These are phyloP conservation scores for Athalia cordata DNA, from an alignment of 2,888 invertebrate genomes.

Conservation along the genomic window DNA sequence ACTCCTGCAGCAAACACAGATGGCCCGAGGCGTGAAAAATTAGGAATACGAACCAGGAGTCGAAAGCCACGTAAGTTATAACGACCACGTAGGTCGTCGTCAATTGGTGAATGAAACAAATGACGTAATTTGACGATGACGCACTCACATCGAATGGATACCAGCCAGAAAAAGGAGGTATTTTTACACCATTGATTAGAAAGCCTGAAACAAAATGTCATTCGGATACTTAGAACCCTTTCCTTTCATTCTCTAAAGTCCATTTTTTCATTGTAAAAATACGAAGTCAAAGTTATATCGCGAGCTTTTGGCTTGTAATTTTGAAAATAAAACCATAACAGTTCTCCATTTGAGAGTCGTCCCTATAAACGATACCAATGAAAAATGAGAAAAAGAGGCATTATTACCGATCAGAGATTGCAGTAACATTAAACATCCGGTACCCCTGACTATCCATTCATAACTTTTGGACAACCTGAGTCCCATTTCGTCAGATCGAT, in stretches of 20 bases:
- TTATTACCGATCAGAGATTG: slow-evolving; percentile 5
- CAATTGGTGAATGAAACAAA: background rate
- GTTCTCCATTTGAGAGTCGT: too few relatives aligned
- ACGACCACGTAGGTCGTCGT: background rate
- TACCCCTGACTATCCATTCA: background rate
- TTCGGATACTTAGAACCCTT: background rate
- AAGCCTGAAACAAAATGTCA: background rate
- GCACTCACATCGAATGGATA: slow-evolving; percentile 6
- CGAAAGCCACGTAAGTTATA: background rate
- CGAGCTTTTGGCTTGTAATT: background rate
- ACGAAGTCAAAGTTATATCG: too few relatives aligned
- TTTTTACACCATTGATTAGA: background rate
- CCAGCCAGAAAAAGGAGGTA: background rate
- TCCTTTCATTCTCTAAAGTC: too few relatives aligned
- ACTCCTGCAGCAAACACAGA: slow-evolving; percentile 8
- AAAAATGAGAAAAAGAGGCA: background rate
- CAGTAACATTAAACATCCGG: background rate
- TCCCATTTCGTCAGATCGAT: background rate
- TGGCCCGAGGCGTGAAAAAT: slow-evolving; percentile 10
- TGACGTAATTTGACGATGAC: background rate
- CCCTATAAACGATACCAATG: too few relatives aligned
- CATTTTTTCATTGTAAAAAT: too few relatives aligned
- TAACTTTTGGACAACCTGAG: background rate
- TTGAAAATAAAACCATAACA: background rate
- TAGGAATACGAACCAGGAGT: slow-evolving; percentile 16